Evolutionary conservation across 2,888 invertebrate species (phyloP), one percentile per base, ranked within the genome.

Genomic region (Arge pagana): DNA sequence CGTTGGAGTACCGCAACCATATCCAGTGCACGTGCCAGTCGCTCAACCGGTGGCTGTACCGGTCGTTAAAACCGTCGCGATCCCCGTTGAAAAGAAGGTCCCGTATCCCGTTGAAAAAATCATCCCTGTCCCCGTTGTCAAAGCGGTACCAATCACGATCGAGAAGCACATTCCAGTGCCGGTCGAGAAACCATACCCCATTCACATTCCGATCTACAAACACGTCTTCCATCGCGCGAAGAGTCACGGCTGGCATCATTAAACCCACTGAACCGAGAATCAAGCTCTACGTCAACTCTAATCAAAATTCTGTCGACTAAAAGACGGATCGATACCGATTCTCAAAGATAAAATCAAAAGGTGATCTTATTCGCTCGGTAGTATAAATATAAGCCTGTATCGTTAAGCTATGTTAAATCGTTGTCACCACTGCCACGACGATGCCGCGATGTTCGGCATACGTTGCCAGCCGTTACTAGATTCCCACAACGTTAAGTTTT

Each of bases 171-270:
- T 87, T 10, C 81, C 85, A 5, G 84, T 87, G 10, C 83, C 83
- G 0, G 83, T 87, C 1, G 85, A 85, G 39, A 85, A 85, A 56
- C 87, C 86, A 0, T 79, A 85, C 28, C 87, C 87, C 0, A 83
- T 87, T 56, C 85, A 86, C 66, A 84, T 87, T 37, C 87, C 87
- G 0, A 84, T 86, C 10, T 84, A 86, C 68, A 86, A 86, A 74
- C 83, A 85, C 54, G 80, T 87, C 54, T 85, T 85, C 64, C 86
- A 87, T 61, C 83, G 84, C 28, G 81, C 82, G 60, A 86, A 85
- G 65, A 71, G 65, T 53, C 57, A 66, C 30, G 61, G 63, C 19
- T 53, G 59, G 59, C 26, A 35, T 6, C 50, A 51, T n/a, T 41
- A 39, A 42, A 11, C 28, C n/a, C 28, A 15, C 7, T 35, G 10